Evolutionary conservation across 1,140 invertebrate species (phyloP), one percentile per base, ranked within the genome.

Genomic region (Pogonomyrmex californicus): DNA sequence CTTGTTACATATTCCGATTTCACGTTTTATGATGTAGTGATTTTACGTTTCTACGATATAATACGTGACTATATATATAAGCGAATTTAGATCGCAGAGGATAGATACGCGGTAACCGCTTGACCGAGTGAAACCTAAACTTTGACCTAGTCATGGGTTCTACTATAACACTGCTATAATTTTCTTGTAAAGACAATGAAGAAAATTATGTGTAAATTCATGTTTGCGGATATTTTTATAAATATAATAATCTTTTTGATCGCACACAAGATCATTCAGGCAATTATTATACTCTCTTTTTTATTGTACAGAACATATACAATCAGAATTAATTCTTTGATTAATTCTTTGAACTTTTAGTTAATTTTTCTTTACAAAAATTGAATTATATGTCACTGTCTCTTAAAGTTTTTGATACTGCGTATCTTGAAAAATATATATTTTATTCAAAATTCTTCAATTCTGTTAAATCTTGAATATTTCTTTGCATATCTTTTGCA

Each of bases 91-190:
- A 88, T 91, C 56, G 51, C 36, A 47, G n/a, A 76, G 86, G 70
- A 58, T 91, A 91, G 92, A 94, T 93, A 91, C 51, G 65, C 65
- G 51, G 38, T 73, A 92, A 89, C 90, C 93, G 87, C 78, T 76
- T 94, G 88, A 94, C 91, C 91, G 89, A 93, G 88, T 90, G 54
- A 91, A 86, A 36, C 63, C 77, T 75, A 68, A 77, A 85, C 86
- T 89, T 91, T 92, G 91, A 91, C 88, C 90, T 71, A 91, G 65
- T 89, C n/a, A 54, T 14, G 17, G n/a, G 7, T 54, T 51, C 44
- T 12, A 4, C n/a, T 77, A 58, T 66, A 82, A 62, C 47, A 36
- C 1, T 12, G 17, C 1, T 68, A 47, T 41, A 9, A 44, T 17
- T 47, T 12, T 1, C 2, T 41, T 41, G 47, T 49, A 1, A 60